These are phyloP conservation scores for Siphamia tubifer DNA, from an alignment of 2,113 vertebrate species.

Conservation along the genomic window DNA sequence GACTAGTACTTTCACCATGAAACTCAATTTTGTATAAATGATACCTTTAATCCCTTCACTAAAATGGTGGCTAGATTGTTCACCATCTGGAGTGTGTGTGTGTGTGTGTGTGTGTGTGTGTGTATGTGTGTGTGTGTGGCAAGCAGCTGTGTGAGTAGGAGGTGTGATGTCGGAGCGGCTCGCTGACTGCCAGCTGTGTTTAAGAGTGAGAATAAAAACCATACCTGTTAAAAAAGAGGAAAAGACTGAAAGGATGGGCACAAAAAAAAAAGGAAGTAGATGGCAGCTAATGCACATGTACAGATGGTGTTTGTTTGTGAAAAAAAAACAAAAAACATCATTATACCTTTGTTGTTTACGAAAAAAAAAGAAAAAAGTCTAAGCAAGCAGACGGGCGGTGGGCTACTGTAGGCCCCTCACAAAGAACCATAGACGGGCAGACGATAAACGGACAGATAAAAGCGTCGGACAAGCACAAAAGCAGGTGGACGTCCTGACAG, in stretches of 20 bases:
- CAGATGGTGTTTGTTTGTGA: slow-evolving; percentile 55
- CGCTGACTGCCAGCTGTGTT: slow-evolving; percentile 61
- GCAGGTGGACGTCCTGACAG: slow-evolving; percentile 52
- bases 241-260: neutral
- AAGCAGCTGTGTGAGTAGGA: slow-evolving; percentile 57
- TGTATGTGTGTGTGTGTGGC: no score
- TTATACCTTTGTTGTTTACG: slow-evolving; percentile 20
- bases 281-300: neutral
- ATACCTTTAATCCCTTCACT: slow-evolving; percentile 55
- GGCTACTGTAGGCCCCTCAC: neutral
- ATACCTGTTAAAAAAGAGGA: slow-evolving; percentile 31
- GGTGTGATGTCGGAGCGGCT: slow-evolving; percentile 60
- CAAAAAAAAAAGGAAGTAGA: neutral
- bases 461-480: slow-evolving; percentile 34
- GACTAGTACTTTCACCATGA: slow-evolving; percentile 25
- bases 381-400: neutral
- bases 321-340: slow-evolving; percentile 41
- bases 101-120: slow-evolving; percentile 1
- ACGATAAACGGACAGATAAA: slow-evolving; percentile 38
- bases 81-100: slow-evolving; percentile 52
- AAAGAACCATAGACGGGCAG: slow-evolving; percentile 9
- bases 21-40: slow-evolving; percentile 52
- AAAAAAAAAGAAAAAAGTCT: no score
- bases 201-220: slow-evolving; percentile 43
- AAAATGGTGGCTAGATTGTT: slow-evolving; percentile 28